Conservation (phyloP, 2,888 invertebrate species). For the Tricholauxania praeusta region DNA sequence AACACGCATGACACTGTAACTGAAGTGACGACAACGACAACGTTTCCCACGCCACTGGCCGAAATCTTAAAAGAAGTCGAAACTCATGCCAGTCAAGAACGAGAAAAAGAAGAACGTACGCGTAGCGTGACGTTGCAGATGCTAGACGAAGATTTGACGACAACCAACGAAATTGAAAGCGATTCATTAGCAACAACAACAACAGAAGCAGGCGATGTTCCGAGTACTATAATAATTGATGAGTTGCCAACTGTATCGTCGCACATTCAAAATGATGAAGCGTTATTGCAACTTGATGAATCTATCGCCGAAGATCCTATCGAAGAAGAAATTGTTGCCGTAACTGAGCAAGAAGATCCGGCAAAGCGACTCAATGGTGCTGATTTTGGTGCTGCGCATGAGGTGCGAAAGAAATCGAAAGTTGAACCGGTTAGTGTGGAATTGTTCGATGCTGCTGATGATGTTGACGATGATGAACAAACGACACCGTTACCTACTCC, state of each 20-base stretch:
- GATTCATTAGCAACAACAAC: not conserved
- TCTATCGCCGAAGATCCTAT: too few relatives aligned
- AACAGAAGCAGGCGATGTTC: not conserved
- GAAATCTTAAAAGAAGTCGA: constrained; percentile 13
- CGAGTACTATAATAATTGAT: not conserved
- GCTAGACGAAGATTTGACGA: not conserved
- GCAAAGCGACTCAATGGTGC: not conserved
- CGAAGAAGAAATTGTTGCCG: not conserved
- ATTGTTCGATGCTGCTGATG: constrained; percentile 12
- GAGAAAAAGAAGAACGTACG: constrained; percentile 37
- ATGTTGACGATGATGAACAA: constrained; percentile 12
- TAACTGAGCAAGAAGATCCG: constrained; percentile 1
- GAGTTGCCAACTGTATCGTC: too few relatives aligned
- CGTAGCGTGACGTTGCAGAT: constrained; percentile 39
- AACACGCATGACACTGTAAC: not conserved
- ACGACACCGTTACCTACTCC: constrained; percentile 47
- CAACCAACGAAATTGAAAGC: not conserved
- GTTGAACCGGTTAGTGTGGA: constrained; percentile 60
- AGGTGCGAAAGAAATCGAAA: constrained; percentile 59
- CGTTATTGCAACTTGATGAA: not conserved
- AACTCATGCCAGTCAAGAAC: not conserved
- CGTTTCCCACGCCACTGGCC: constrained; percentile 19
- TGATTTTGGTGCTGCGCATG: constrained; percentile 44
- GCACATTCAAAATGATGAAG: too few relatives aligned
- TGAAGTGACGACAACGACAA: constrained; percentile 20